Conservation (phyloP, 2,113 vertebrate species). For the Anhinga anhinga region DNA sequence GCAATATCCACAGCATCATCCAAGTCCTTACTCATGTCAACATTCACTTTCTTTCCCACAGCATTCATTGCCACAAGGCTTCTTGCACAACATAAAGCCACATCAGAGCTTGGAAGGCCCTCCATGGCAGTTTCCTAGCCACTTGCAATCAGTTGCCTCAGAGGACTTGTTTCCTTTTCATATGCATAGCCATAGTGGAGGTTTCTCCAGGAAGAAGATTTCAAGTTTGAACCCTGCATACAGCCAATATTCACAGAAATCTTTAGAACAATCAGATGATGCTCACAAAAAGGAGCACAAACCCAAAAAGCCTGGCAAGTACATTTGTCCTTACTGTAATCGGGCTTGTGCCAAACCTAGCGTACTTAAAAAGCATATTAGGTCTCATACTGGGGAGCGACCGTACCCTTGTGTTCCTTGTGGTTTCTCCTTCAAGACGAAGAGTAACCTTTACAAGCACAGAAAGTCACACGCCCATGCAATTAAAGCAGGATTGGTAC, state of each 20-base stretch:
- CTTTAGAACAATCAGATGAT: slow-evolving; percentile 87
- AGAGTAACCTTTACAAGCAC: slow-evolving; percentile 99
- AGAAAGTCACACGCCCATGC: slow-evolving; percentile 98
- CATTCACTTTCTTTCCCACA: slow-evolving; percentile 92
- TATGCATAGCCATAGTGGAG: slow-evolving; percentile 82
- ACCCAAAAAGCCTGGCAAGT: slow-evolving; percentile 97
- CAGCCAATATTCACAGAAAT: slow-evolving; percentile 90
- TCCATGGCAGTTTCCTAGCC: slow-evolving; percentile 89
- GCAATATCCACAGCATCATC: slow-evolving; percentile 83
- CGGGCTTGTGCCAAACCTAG: slow-evolving; percentile 98
- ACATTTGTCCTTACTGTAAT: slow-evolving; percentile 96
- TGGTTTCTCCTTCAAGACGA: slow-evolving; percentile 98
- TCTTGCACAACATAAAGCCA: slow-evolving; percentile 88
- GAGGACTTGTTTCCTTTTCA: slow-evolving; percentile 91
- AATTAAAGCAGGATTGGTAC: slow-evolving; percentile 97
- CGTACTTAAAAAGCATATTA: slow-evolving; percentile 98
- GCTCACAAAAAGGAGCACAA: slow-evolving; percentile 94
- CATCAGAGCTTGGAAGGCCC: slow-evolving; percentile 90
- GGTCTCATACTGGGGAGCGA: slow-evolving; percentile 95
- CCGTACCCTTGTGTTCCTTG: slow-evolving; percentile 96
- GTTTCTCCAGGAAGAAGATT: slow-evolving; percentile 90
- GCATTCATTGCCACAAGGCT: slow-evolving; percentile 88
- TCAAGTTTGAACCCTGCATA: slow-evolving; percentile 87
- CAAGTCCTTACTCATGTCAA: slow-evolving; percentile 83
- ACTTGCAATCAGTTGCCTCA: slow-evolving; percentile 83